phyloP scores from a whole-genome alignment of 2,888 invertebrate genomes.

The Spisula subtruncata region DNA sequence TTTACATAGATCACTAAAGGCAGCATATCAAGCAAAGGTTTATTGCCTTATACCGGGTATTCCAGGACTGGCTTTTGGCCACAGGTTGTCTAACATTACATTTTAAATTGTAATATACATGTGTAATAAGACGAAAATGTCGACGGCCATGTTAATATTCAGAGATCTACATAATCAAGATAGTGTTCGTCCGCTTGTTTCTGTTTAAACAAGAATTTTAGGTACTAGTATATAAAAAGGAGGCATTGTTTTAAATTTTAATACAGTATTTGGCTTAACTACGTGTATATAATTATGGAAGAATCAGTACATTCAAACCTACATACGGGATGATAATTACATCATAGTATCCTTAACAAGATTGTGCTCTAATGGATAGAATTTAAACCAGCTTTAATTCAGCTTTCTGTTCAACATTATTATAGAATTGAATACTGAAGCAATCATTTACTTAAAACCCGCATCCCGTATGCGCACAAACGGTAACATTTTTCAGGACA shows the following conservation, averaged over 20 bases:
- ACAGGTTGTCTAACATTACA: too few relatives aligned
- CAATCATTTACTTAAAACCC: background rate
- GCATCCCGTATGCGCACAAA: background rate
- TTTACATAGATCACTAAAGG: too few relatives aligned
- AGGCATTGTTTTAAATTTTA: background rate
- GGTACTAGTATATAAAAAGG: background rate
- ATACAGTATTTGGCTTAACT: background rate
- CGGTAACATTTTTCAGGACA: background rate
- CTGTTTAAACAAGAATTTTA: too few relatives aligned
- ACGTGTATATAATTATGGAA: background rate
- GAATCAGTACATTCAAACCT: background rate
- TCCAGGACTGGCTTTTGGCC: too few relatives aligned
- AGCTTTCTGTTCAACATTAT: background rate
- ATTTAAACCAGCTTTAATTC: background rate
- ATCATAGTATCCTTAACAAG: background rate
- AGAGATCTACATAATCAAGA: too few relatives aligned
- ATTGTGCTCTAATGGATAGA: background rate
- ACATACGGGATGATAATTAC: slow-evolving; percentile 2
- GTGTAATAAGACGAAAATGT: too few relatives aligned
- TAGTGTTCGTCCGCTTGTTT: too few relatives aligned
- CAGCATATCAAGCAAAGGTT: too few relatives aligned
- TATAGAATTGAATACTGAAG: background rate
- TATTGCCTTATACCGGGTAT: too few relatives aligned
- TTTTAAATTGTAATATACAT: too few relatives aligned
- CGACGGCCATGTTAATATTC: too few relatives aligned